These are phyloP conservation scores for Pipistrellus pipistrellus DNA, from an alignment of 2,797 vertebrate species.

Conservation along the genomic window DNA sequence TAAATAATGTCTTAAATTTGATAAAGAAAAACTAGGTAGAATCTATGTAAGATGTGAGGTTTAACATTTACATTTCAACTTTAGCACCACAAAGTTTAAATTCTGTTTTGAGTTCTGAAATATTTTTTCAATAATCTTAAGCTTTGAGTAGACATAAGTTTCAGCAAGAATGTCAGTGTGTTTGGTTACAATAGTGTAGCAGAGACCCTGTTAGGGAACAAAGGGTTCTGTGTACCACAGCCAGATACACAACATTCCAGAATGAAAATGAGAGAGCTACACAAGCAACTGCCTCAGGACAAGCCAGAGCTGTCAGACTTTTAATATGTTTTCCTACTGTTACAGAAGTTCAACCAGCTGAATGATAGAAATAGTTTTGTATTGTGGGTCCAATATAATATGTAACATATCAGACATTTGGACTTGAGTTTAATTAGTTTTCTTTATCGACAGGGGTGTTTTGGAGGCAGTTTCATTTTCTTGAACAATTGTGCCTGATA, in stretches of 20 bases:
- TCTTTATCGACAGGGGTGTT: not conserved
- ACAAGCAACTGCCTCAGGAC: not conserved
- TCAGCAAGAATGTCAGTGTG: constrained; percentile 45
- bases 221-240: constrained; percentile 46
- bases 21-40: constrained; percentile 30
- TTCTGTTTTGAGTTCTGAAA: constrained; percentile 56
- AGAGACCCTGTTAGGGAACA: constrained; percentile 50
- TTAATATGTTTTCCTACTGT: constrained; percentile 36
- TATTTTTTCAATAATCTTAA: constrained; percentile 48
- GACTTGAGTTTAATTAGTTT: constrained; percentile 25
- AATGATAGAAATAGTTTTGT: constrained; percentile 31
- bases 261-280: constrained; percentile 32
- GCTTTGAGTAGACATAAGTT: not conserved
- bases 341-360: constrained; percentile 15
- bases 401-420: not conserved
- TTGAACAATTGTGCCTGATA: not conserved
- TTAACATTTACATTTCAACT: constrained; percentile 66
- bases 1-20: constrained; percentile 35
- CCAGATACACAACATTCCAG: constrained; percentile 68
- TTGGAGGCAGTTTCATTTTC: constrained; percentile 9
- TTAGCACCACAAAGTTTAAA: constrained; percentile 27
- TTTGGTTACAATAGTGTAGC: constrained; percentile 20
- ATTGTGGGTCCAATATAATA: not conserved
- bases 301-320: not conserved
- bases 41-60: not conserved